These are phyloP conservation scores for Pogonognathellus flavescens DNA, from an alignment of 1,140 invertebrate species.

Conservation along the genomic window DNA sequence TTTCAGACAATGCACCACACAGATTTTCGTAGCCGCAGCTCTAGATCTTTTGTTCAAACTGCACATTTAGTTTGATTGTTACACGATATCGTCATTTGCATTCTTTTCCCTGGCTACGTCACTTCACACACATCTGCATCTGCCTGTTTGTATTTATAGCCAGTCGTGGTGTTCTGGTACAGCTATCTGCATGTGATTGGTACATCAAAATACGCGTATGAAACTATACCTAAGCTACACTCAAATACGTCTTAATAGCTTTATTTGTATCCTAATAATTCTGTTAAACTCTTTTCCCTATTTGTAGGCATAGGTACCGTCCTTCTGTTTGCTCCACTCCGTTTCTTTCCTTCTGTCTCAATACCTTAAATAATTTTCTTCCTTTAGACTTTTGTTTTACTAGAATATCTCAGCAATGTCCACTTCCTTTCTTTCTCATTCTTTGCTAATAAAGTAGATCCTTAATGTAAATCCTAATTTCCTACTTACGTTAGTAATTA, in stretches of 20 bases:
- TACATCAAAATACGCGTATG: too few species aligned
- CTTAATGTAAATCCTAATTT: neutral
- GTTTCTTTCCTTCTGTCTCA: neutral
- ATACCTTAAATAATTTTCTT: neutral
- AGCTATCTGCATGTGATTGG: neutral
- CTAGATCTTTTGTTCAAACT: too few species aligned
- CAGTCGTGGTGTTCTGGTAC: neutral
- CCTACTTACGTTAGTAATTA: neutral
- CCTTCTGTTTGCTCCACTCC: neutral
- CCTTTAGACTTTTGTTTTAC: constrained; percentile 19
- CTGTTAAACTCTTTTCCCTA: neutral
- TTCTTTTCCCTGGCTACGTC: too few species aligned
- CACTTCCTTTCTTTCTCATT: neutral
- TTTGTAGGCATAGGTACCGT: neutral
- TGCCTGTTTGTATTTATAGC: too few species aligned
- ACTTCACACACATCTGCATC: too few species aligned
- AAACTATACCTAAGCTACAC: too few species aligned
- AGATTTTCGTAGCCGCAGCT: too few species aligned
- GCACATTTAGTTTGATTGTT: too few species aligned
- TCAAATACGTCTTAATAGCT: too few species aligned
- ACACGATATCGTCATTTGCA: too few species aligned
- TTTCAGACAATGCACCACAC: too few species aligned
- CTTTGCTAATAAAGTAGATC: neutral
- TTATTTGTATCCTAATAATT: neutral
- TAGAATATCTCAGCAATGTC: constrained; percentile 15